Evolutionary conservation across 2,797 vertebrate species (phyloP).

Genomic region (Pempheris klunzingeri): DNA sequence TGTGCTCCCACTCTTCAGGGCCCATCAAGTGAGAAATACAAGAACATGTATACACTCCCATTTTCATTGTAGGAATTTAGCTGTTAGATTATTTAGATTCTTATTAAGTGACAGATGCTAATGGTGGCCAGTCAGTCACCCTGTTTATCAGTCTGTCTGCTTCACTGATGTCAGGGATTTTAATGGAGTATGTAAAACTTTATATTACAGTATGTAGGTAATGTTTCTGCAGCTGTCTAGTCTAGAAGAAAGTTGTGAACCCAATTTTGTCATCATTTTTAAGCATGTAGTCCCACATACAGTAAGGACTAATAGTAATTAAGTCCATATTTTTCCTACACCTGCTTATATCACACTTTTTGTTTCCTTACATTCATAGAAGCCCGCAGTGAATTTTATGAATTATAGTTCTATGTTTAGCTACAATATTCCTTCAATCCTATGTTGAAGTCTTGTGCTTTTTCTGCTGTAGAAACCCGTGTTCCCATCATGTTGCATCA

Average conservation of each 20-base stretch:
- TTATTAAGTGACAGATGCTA: not conserved
- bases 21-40: no score
- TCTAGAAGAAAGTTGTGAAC: not conserved
- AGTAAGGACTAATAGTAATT: not conserved
- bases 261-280: not conserved
- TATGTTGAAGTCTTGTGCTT: not conserved
- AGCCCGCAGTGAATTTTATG: not conserved
- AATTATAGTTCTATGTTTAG: not conserved
- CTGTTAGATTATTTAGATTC: not conserved
- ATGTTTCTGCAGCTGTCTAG: not conserved
- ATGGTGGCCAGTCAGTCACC: not conserved
- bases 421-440: not conserved
- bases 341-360: not conserved
- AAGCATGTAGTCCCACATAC: not conserved
- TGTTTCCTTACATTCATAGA: not conserved
- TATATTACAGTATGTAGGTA: not conserved
- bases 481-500: not conserved
- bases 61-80: not conserved
- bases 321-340: not conserved
- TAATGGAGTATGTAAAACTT: not conserved
- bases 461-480: not conserved
- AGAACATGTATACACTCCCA: no score
- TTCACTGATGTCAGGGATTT: not conserved
- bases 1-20: no score
- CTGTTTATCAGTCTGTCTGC: not conserved